phyloP scores from a whole-genome alignment of 1,140 invertebrate genomes.

The Cheumatopsyche charites region DNA sequence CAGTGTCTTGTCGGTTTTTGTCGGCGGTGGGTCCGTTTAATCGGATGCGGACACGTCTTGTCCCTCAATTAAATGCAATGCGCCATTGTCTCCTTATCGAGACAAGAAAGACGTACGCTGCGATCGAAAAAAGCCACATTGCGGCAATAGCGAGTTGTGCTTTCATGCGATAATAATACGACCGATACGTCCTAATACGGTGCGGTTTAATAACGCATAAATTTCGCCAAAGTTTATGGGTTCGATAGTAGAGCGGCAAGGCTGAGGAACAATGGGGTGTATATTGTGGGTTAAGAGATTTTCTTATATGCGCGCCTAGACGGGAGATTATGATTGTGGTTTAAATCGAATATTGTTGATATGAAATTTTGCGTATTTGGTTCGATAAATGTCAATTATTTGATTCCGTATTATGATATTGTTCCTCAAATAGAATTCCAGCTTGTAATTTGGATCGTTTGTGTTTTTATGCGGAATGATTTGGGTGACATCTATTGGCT shows the following conservation, averaged over 20 bases:
- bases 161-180: slow-evolving; percentile 35
- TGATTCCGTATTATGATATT: no score
- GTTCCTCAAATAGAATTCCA: no score
- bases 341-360: no score
- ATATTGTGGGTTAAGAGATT: no score
- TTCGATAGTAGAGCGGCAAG: neutral
- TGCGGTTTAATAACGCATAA: neutral
- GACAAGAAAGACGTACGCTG: neutral
- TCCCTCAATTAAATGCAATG: slow-evolving; percentile 36
- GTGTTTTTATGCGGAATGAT: no score
- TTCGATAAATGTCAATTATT: no score
- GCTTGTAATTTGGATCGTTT: no score
- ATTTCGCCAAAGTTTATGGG: neutral
- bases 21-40: neutral
- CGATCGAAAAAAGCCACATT: slow-evolving; percentile 25
- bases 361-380: no score
- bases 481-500: no score
- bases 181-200: neutral
- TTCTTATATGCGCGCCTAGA: no score
- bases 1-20: neutral
- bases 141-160: slow-evolving; percentile 22
- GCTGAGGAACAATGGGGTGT: no score
- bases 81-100: slow-evolving; percentile 36
- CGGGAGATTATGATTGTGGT: no score
- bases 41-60: slow-evolving; percentile 17